Conservation (phyloP, 2,888 invertebrate genomes). For the Pollenia amentaria region DNA sequence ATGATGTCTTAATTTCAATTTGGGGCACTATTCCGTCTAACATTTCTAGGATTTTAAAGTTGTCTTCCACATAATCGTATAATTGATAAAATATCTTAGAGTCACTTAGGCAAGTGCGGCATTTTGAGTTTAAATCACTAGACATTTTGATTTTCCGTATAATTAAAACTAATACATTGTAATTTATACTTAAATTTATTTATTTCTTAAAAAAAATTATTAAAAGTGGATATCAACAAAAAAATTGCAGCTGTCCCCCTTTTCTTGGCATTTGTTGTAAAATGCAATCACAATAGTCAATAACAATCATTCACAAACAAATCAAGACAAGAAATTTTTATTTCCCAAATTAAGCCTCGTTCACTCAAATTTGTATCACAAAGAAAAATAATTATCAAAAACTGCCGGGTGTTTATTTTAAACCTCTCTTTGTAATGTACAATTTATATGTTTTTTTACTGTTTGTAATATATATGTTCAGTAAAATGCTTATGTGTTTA, state of each 20-base stretch:
- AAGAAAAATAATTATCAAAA: neutral
- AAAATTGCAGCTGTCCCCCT: conserved; percentile 45
- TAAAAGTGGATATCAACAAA: conserved; percentile 58
- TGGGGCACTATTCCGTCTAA: conserved; percentile 63
- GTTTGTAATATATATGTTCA: neutral
- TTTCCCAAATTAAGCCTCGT: no score
- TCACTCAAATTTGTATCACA: no score
- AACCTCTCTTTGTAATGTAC: neutral
- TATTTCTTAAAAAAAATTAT: conserved; percentile 17
- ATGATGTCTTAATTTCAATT: conserved; percentile 52
- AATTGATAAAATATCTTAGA: conserved; percentile 46
- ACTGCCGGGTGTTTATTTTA: neutral
- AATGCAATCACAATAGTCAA: conserved; percentile 54
- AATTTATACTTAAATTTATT: neutral
- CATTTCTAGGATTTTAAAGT: conserved; percentile 65
- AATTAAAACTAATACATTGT: conserved; percentile 16
- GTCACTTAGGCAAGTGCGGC: conserved; percentile 65
- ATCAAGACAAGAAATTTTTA: no score
- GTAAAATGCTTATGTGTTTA: conserved; percentile 41
- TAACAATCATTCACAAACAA: no score
- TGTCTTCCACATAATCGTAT: conserved; percentile 64
- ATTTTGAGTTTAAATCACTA: conserved; percentile 45
- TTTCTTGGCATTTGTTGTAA: conserved; percentile 8
- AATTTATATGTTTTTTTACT: conserved; percentile 14
- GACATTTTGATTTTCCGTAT: conserved; percentile 42